Conservation (phyloP, 2,888 invertebrate species). For the Caenorhabditis panamensis region DNA sequence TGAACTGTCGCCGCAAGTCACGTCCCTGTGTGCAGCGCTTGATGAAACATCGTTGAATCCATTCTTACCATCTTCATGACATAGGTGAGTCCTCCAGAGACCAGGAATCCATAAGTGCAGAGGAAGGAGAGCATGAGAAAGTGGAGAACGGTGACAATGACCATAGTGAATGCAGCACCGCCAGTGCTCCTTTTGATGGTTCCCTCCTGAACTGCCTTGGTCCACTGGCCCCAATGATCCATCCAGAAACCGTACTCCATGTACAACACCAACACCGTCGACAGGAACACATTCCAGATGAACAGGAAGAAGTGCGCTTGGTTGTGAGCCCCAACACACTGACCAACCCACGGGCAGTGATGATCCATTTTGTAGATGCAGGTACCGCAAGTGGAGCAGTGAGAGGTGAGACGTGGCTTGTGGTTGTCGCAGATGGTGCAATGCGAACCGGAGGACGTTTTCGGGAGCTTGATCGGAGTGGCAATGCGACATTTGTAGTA, state of each 20-base stretch:
- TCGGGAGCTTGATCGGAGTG: constrained; percentile 6
- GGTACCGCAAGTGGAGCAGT: constrained; percentile 38
- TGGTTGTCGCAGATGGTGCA: constrained; percentile 13
- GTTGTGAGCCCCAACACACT: constrained; percentile 52
- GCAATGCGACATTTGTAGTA: constrained; percentile 26
- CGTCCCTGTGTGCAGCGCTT: too few relatives aligned
- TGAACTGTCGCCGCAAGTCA: too few relatives aligned
- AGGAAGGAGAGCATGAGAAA: constrained; percentile 29
- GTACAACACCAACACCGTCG: constrained; percentile 31
- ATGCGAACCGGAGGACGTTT: not conserved
- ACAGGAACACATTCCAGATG: constrained; percentile 20
- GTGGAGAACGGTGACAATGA: constrained; percentile 12
- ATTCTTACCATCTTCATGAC: constrained; percentile 19
- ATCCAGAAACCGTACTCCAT: constrained; percentile 37
- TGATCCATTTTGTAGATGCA: constrained; percentile 53
- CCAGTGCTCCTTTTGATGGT: not conserved
- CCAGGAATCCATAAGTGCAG: constrained; percentile 18
- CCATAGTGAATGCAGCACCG: not conserved
- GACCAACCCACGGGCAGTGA: constrained; percentile 50
- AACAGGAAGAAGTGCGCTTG: constrained; percentile 45
- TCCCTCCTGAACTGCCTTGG: not conserved
- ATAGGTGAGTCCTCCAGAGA: constrained; percentile 30
- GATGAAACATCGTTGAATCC: too few relatives aligned
- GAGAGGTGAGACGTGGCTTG: constrained; percentile 44
- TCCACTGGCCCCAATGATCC: constrained; percentile 11